Evolutionary conservation across 2,113 vertebrate species (phyloP), one percentile per base, ranked within the genome.

Genomic region (Corythaeola cristata): DNA sequence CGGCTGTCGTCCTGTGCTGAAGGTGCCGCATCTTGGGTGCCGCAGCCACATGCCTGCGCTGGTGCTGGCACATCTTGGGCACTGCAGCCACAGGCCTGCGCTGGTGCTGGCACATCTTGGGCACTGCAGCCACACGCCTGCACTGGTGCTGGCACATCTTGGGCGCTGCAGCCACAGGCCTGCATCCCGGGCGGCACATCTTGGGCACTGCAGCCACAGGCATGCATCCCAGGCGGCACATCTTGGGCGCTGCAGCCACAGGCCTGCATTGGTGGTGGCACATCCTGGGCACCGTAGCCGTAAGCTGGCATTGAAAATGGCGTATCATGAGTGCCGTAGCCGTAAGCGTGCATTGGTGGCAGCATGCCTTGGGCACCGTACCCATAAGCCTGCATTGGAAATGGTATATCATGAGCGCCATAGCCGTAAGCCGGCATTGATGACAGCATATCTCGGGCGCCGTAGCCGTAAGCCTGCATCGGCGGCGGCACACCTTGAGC

Each of bases 261-360:
- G 28, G 8, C 22, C 2, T 82, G 47, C 3, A 7, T 24, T 45
- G 27, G 27, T 1, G 39, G 41, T 0, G 37, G 69, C 23, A 27
- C 17, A 21, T 4, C 60, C 2, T 50, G 80, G 16, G 39, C 0
- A 0, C 47, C 20, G 20, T 30, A 69, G 1, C 30, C 3, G 1
- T 26, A 73, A 15, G 37, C 5, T 1, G 73, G 52, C 30, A 7
- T 2, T 10, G 15, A 2, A 2, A 27, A 28, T 0, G 50, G 49
- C 21, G 9, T 30, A 28, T 39, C 68, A 2, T 79, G 80, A 0
- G 85, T 3, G 7, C 50, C 11, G 3, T 44, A 63, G 12, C 81
- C 52, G 2, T 33, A 78, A 24, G 60, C 16, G 9, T 90, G 50
- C 4, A 85, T 11, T 9, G 60, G 5, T 7, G 58, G 59, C 0